These are phyloP conservation scores for Rhyacophila brunnea DNA, from an alignment of 1,140 invertebrate species.

Conservation along the genomic window DNA sequence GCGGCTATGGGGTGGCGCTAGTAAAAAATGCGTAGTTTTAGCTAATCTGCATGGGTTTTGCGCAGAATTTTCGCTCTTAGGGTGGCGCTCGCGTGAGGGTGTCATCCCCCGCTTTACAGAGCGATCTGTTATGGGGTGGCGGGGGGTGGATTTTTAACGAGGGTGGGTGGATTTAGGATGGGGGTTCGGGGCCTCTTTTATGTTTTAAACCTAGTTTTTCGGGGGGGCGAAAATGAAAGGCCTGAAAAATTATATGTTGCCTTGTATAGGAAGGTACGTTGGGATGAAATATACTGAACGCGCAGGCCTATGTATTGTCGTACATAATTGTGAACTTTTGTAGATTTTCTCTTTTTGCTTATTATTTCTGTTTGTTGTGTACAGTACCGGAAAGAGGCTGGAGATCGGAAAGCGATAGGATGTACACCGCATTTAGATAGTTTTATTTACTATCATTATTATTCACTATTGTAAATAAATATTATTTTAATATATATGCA, in stretches of 20 bases:
- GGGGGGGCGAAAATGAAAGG: conserved; percentile 30
- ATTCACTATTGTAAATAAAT: too few relatives aligned
- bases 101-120: neutral
- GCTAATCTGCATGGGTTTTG: conserved; percentile 53
- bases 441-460: too few relatives aligned
- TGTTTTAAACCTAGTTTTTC: conserved; percentile 37
- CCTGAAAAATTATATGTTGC: conserved; percentile 34
- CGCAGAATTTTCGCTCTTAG: conserved; percentile 34
- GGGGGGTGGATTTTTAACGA: conserved; percentile 33
- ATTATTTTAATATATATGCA: too few relatives aligned
- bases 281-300: conserved; percentile 33
- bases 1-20: conserved; percentile 38
- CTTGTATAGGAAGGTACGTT: conserved; percentile 23
- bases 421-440: too few relatives aligned
- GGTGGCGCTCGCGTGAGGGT: conserved; percentile 13
- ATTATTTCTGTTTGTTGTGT: conserved; percentile 36
- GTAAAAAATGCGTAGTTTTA: conserved; percentile 59
- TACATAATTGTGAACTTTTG: conserved; percentile 36
- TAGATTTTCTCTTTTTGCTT: conserved; percentile 36
- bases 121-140: neutral
- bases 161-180: conserved; percentile 35
- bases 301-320: conserved; percentile 34
- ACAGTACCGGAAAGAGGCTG: conserved; percentile 7
- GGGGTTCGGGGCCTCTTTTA: conserved; percentile 24
- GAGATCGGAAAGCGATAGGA: neutral